Conservation (phyloP, 2,888 invertebrate genomes). For the Hypselothyrea guttata region DNA sequence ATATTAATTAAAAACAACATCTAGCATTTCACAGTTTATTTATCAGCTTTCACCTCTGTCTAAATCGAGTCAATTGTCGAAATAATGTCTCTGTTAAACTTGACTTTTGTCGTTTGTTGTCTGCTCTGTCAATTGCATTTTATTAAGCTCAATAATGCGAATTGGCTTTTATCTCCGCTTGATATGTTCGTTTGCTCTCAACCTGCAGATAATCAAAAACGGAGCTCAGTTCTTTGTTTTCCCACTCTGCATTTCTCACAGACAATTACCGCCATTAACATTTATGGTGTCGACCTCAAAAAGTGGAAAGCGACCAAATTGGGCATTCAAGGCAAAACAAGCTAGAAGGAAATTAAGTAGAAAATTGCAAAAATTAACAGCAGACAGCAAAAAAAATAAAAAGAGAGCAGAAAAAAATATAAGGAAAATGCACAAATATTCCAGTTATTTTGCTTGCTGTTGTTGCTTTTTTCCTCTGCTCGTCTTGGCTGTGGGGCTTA, state of each 20-base stretch:
- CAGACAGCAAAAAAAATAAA: constrained; percentile 27
- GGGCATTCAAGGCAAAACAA: constrained; percentile 34
- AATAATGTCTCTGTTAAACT: background rate
- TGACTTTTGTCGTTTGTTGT: background rate
- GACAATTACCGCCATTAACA: constrained; percentile 66
- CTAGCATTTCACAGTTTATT: no score
- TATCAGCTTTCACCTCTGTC: no score
- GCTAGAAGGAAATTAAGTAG: constrained; percentile 67
- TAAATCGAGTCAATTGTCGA: background rate
- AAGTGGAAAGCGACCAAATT: constrained; percentile 20
- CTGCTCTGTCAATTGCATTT: constrained; percentile 27
- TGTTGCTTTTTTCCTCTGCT: constrained; percentile 13
- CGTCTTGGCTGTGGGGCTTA: constrained; percentile 51
- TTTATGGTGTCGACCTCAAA: constrained; percentile 60
- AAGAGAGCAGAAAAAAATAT: constrained; percentile 9
- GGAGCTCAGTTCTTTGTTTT: constrained; percentile 27
- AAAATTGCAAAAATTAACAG: constrained; percentile 76
- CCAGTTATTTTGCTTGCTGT: constrained; percentile 16
- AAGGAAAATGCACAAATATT: constrained; percentile 34
- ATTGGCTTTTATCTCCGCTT: constrained; percentile 12
- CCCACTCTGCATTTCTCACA: constrained; percentile 29
- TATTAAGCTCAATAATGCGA: constrained; percentile 15
- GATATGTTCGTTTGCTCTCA: background rate
- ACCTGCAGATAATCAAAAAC: background rate
- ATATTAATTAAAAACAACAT: no score